Conservation (phyloP, 2,888 invertebrate genomes). For the Sminthurinus aureus region DNA sequence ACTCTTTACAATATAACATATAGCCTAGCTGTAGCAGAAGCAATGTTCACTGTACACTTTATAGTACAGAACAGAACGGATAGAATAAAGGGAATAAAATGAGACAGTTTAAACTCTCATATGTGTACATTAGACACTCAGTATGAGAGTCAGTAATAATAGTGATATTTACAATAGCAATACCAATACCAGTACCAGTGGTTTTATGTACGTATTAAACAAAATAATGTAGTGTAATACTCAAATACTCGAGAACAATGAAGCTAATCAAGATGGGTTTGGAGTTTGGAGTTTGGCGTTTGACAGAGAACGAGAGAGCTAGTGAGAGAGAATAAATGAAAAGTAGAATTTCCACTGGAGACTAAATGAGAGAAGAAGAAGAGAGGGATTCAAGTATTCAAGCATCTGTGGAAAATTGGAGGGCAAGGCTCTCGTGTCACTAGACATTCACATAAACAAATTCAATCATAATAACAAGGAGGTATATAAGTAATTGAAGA, state of each 20-base stretch:
- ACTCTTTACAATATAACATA: too few species aligned
- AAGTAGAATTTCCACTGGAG: neutral
- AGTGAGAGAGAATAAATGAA: neutral
- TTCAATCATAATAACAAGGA: constrained; percentile 33
- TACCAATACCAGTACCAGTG: too few species aligned
- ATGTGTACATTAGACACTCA: neutral
- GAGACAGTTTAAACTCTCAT: neutral
- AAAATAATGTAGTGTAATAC: neutral
- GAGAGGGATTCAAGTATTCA: neutral
- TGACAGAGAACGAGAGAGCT: too few species aligned
- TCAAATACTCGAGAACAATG: constrained; percentile 30
- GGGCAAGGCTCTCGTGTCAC: constrained; percentile 14
- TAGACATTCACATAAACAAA: constrained; percentile 21
- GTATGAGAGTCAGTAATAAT: too few species aligned
- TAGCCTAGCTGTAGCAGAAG: too few species aligned
- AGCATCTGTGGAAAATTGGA: constrained; percentile 5
- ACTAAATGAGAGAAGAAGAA: neutral
- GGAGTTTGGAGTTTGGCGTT: too few species aligned
- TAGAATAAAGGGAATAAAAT: constrained; percentile 37
- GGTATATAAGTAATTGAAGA: neutral
- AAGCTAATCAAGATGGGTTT: constrained; percentile 32
- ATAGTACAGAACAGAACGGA: too few species aligned
- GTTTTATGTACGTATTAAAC: too few species aligned
- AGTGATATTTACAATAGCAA: too few species aligned
- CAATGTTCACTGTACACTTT: too few species aligned